Evolutionary conservation across 1,140 invertebrate genomes (phyloP).

Genomic region (Delia radicum): DNA sequence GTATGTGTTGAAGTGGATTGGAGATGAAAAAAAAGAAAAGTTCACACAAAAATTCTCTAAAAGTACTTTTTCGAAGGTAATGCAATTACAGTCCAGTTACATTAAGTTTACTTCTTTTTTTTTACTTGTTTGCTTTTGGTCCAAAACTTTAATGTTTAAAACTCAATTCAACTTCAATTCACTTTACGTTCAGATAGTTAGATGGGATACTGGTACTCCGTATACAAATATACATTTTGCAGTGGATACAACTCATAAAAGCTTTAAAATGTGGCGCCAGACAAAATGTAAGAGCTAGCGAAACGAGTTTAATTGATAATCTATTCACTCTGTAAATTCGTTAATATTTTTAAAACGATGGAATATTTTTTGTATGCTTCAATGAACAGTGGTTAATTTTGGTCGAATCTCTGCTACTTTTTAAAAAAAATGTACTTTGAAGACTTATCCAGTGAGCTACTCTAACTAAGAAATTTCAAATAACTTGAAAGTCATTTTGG

Average conservation of each 20-base stretch:
- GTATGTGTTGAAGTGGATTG: background rate
- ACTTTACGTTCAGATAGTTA: background rate
- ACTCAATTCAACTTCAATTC: background rate
- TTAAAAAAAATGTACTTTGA: too few relatives aligned
- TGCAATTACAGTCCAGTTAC: background rate
- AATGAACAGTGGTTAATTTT: too few relatives aligned
- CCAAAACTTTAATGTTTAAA: background rate
- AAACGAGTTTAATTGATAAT: background rate
- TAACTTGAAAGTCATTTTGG: too few relatives aligned
- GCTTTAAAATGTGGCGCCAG: slow-evolving; percentile 20
- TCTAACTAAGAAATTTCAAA: too few relatives aligned
- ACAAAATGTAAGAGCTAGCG: background rate
- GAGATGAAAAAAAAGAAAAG: background rate
- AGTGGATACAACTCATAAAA: slow-evolving; percentile 5
- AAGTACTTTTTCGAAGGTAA: background rate
- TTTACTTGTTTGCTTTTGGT: too few relatives aligned
- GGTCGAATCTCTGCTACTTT: too few relatives aligned
- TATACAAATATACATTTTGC: background rate
- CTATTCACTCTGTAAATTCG: too few relatives aligned
- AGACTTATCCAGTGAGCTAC: too few relatives aligned
- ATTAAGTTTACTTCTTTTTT: background rate
- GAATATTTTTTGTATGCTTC: too few relatives aligned
- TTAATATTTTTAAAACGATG: too few relatives aligned
- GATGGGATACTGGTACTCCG: too few relatives aligned
- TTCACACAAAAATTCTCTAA: background rate